These are phyloP conservation scores for Rhinogobio ventralis DNA, from an alignment of 2,797 vertebrate species.

Conservation along the genomic window DNA sequence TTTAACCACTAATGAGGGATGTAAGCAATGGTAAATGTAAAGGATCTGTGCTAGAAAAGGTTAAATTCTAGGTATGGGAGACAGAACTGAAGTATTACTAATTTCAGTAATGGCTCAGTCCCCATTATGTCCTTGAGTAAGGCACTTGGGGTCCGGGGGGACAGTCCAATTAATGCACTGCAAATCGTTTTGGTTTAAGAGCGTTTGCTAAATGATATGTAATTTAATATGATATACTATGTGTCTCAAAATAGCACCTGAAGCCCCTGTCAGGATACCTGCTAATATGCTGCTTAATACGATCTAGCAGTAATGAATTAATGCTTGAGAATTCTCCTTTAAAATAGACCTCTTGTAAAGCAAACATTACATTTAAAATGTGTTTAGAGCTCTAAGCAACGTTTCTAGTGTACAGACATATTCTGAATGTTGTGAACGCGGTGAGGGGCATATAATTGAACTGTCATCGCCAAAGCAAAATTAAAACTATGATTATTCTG, in stretches of 20 bases:
- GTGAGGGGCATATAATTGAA: conserved; percentile 39
- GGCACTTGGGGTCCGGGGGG: conserved; percentile 15
- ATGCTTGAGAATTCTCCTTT: background rate
- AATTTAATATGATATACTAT: conserved; percentile 45
- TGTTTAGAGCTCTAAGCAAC: conserved; percentile 10
- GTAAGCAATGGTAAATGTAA: background rate
- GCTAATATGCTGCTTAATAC: conserved; percentile 8
- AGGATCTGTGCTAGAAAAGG: background rate
- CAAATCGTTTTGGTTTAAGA: conserved; percentile 43
- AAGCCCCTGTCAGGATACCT: conserved; percentile 18
- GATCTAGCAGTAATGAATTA: background rate
- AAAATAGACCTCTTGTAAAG: background rate
- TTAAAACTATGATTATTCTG: conserved; percentile 53
- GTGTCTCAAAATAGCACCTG: conserved; percentile 36
- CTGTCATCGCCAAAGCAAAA: conserved; percentile 42
- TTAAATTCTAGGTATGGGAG: background rate
- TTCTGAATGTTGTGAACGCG: conserved; percentile 5
- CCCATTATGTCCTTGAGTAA: conserved; percentile 46
- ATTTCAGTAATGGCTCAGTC: conserved; percentile 35
- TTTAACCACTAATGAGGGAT: background rate
- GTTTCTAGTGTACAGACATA: background rate
- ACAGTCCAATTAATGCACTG: conserved; percentile 33
- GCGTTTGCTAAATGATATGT: conserved; percentile 32
- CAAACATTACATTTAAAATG: background rate
- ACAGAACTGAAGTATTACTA: background rate